Evolutionary conservation across 2,888 invertebrate genomes (phyloP).

Genomic region (Hesperia comma): DNA sequence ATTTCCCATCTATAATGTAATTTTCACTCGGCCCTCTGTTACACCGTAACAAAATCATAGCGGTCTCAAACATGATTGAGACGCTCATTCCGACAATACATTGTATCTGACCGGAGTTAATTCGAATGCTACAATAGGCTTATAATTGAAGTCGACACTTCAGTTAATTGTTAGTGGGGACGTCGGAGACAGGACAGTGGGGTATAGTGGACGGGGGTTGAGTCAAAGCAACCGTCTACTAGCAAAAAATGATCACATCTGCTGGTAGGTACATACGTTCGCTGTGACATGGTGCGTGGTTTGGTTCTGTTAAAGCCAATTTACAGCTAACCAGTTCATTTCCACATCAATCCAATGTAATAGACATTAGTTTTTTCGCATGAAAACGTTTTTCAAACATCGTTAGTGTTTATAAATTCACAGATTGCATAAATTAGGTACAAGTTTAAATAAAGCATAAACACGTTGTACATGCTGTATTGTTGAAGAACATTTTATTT

Average conservation of each 20-base stretch:
- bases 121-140: slow-evolving; percentile 52
- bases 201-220: slow-evolving; percentile 12
- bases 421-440: too few species aligned
- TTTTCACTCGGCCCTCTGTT: too few species aligned
- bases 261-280: slow-evolving; percentile 45
- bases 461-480: too few species aligned
- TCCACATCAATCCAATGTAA: too few species aligned
- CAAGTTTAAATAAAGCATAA: too few species aligned
- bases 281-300: slow-evolving; percentile 43
- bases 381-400: too few species aligned
- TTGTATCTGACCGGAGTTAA: slow-evolving; percentile 38
- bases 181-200: slow-evolving; percentile 43
- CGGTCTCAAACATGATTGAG: slow-evolving; percentile 15
- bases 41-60: too few species aligned
- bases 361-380: too few species aligned
- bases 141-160: slow-evolving; percentile 71
- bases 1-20: too few species aligned
- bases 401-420: too few species aligned
- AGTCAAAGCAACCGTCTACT: slow-evolving; percentile 40
- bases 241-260: slow-evolving; percentile 65
- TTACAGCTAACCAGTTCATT: too few species aligned
- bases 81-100: not conserved
- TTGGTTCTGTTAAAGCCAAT: not conserved
- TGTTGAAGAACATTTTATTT: too few species aligned
- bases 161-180: slow-evolving; percentile 47